Base-by-base conservation (phyloP, 2,888 invertebrate genomes). In the Eupithecia subfuscata region DNA sequence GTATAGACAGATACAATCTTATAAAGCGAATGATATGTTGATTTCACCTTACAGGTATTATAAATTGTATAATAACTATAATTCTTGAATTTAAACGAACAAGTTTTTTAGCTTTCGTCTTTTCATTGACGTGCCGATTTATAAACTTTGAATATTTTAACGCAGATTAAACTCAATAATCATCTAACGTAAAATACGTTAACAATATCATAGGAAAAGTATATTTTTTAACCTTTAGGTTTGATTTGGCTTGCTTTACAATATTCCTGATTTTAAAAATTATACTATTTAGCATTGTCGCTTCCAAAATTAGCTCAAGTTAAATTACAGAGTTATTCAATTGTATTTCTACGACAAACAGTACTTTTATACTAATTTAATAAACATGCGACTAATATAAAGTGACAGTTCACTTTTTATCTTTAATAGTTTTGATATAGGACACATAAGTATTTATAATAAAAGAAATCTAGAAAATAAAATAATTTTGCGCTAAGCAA, bases 1-100 rank as follows among this genome's bases (percentile, higher is more conserved):
- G 85, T 86, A 85, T 84, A 84, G 84, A 85, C 86, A 88, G 83
- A 85, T 89, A 89, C 80, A 85, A 85, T 90, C 92, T 94, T 94
- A 94, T 91, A 92, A 95, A 94, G 95, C 95, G 94, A 94, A 93
- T 95, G 95, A 95, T 95, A 95, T 95, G 95, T 95, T 88, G 88
- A 87, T 89, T 87, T 90, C 88, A 90, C 89, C 92, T 92, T 91
- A 92, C 11, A 82, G 82, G 82, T 82, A 89, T 85, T 89, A 88
- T 86, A 88, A 85, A 77, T 76, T 73, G 77, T 77, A 77, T 73
- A 75, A 69, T 76, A 71, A 64, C 70, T 67, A 75, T 37, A 73
- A 67, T 70, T 70, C 43, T 71, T 72, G 69, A 74, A 72, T 74
- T 70, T 12, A 69, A 77, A 77, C 63, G 88, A 90, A 88, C 82